Evolutionary conservation across 2,888 invertebrate species (phyloP), one percentile per base, ranked within the genome.

Genomic region (Brenthis hecate): DNA sequence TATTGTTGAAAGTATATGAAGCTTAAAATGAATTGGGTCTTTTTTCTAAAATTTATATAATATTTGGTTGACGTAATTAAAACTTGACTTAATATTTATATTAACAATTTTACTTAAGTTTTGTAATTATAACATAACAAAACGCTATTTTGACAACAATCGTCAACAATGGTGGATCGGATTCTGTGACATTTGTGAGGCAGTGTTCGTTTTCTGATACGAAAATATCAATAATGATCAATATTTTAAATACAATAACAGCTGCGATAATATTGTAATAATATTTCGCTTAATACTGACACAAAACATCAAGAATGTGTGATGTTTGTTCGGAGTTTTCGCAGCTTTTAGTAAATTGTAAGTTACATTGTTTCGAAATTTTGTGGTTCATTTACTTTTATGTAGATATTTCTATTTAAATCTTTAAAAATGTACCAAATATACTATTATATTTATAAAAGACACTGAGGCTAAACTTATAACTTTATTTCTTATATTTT

Each of bases 251-350:
- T 78, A 80, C 83, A 85, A 82, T 83, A 83, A 77, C 76, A 81
- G 74, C 82, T 84, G 88, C 87, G 86, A 87, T 86, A 84, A 85
- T 89, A 88, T 87, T 87, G 79, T 83, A 84, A 83, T 86, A 90
- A 88, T 90, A 89, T 87, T 87, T 86, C 86, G 85, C 84, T 79
- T 74, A 78, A 78, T 80, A 79, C 84, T 81, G 73, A 84, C 77
- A 71, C 80, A 92, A 91, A 93, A 97, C 97, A 72, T 80, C 81
- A 84, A 92, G 86, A 89, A 92, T 92, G 97, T 98, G 98, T 95
- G 98, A 98, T 95, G 96, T 97, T 93, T 98, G 98, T 94, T 96
- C 96, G 87, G 98, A 98, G 93, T 97, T 98, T 94, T 95, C 97
- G 92, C 96, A 97, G 94, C 96, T 98, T 92, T 95, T 98, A 89